Evolutionary conservation across 2,113 vertebrate species (phyloP).

Genomic region (Eretmodus cyanostictus): DNA sequence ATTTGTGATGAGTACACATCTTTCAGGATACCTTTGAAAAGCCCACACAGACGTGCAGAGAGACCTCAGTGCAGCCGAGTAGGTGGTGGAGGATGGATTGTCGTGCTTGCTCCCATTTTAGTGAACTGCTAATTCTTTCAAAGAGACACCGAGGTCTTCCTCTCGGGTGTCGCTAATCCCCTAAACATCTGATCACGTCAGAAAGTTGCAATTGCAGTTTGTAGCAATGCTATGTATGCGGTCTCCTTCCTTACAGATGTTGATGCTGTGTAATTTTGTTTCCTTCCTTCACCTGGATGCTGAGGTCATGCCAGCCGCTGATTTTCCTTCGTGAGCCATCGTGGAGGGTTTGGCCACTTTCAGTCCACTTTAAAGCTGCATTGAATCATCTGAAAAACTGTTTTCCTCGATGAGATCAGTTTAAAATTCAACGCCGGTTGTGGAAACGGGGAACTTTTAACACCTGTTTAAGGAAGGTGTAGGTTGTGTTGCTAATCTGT

Average conservation of each 20-base stretch:
- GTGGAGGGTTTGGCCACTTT: neutral
- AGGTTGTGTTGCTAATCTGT: neutral
- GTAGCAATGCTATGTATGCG: accelerated
- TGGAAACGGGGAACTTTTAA: neutral
- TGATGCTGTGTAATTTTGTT: neutral
- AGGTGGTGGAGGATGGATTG: neutral
- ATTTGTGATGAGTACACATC: neutral
- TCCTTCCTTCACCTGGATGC: neutral
- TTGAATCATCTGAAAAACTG: neutral
- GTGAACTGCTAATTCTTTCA: neutral
- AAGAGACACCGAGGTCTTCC: neutral
- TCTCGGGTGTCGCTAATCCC: neutral
- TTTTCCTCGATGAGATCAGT: neutral
- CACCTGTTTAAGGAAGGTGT: neutral
- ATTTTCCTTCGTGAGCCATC: neutral
- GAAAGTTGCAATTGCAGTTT: neutral
- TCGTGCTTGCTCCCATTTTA: accelerated
- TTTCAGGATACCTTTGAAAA: neutral
- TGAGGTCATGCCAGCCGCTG: neutral
- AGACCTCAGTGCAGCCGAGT: neutral
- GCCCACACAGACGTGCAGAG: neutral
- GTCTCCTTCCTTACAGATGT: neutral
- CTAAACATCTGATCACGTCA: neutral
- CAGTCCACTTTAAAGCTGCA: neutral
- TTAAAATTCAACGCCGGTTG: neutral